Evolutionary conservation across 2,797 vertebrate species (phyloP), one percentile per base, ranked within the genome.

Genomic region (Lutra lutra): DNA sequence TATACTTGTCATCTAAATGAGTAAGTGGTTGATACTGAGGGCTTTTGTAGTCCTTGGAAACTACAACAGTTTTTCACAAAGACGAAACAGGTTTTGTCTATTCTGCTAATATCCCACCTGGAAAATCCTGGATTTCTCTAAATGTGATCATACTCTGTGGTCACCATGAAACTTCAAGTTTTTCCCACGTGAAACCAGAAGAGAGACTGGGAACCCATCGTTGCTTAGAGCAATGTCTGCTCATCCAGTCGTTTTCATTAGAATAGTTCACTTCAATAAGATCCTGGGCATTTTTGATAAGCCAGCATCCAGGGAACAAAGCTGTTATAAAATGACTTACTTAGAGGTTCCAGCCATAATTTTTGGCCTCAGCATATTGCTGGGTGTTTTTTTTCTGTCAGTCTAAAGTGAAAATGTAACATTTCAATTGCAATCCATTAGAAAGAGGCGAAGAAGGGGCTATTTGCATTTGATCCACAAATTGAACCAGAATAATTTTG

Each of bases 321-420:
- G 98, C 98, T 98, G 96, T 98, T 98, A 98, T 86, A 93, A 98
- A 99, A 98, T 97, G 97, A 98, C 98, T 98, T 97, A 96, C 97
- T 98, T 97, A 92, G 98, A 98, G 97, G 96, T 98, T 98, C 95
- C 95, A 97, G 98, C 97, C 98, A 98, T 98, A 97, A 98, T 98
- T 98, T 98, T 98, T 98, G 97, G 97, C 97, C 98, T 98, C 95
- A 62, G 98, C 98, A 98, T 98, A 98, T 98, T 98, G 96, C 98
- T 98, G 89, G 95, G 93, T 98, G 97, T 98, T 98, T 89, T 98
- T 97, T 98, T 98, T 98, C 98, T 98, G 98, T 99, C 98, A 98
- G 97, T 98, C 15, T 97, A 96, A 98, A 98, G 98, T 98, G 98
- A 98, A 98, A 99, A 98, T 97, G 98, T 97, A 98, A 98, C 98